Evolutionary conservation across 2,888 invertebrate genomes (phyloP), one percentile per base, ranked within the genome.

Genomic region (Pegoplata infirma): DNA sequence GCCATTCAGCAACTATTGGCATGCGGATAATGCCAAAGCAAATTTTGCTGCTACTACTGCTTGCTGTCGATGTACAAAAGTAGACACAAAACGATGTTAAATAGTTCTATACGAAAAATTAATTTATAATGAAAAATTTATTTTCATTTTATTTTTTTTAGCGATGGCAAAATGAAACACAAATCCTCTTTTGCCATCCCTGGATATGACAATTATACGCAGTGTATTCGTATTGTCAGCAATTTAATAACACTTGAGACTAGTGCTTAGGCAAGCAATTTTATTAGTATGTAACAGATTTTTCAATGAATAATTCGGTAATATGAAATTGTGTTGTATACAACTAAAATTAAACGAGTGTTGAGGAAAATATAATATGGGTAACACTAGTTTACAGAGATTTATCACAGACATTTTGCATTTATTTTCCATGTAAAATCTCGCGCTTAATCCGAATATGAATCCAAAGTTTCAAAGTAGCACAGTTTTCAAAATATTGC

Each of bases 61-160:
- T n/a, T n/a, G n/a, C n/a, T n/a, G n/a, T n/a, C n/a, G n/a, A n/a
- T n/a, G 5, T 32, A 40, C 14, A 55, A 55, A 32, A 28, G n/a
- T n/a, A n/a, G 53, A 16, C 55, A 32, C 40, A 40, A 44, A 32
- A 53, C 32, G 23, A 14, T 66, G 58, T 21, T 68, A 67, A 55
- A 59, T 74, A 59, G 46, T 47, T 55, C 12, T n/a, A 7, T 36
- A n/a, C 16, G 28, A 75, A 25, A 51, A 21, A 56, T 75, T 55
- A 68, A 25, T 68, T 75, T 63, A 7, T 53, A 46, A 32, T 51
- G 28, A 3, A 61, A 58, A 40, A 36, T 1, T 19, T n/a, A n/a
- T n/a, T n/a, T n/a, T n/a, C n/a, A n/a, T n/a, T n/a, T n/a, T n/a
- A n/a, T n/a, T 68, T 17, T 53, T 40, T n/a, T 40, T 40, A 5